Conservation (phyloP, 2,797 vertebrate genomes). For the Rhinophrynus dorsalis region DNA sequence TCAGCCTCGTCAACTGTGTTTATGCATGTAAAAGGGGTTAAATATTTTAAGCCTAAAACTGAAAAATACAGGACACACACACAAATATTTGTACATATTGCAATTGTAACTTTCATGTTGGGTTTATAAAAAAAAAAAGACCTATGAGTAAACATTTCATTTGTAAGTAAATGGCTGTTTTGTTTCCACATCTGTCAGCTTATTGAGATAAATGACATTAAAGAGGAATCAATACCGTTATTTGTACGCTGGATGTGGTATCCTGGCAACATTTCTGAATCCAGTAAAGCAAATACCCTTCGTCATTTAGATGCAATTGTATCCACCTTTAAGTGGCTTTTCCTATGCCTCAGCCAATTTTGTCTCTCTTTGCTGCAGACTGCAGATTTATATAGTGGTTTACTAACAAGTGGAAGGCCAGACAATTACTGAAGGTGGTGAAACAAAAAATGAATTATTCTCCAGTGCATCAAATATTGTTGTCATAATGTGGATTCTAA, state of each 20-base stretch:
- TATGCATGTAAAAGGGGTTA: too few species aligned
- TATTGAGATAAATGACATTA: slow-evolving; percentile 33
- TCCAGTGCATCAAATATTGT: too few species aligned
- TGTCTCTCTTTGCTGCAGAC: slow-evolving; percentile 32
- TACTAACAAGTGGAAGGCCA: slow-evolving; percentile 3
- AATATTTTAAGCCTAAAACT: too few species aligned
- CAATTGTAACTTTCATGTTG: too few species aligned
- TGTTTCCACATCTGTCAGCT: slow-evolving; percentile 51
- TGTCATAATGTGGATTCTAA: too few species aligned
- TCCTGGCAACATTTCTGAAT: slow-evolving; percentile 63
- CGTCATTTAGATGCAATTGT: slow-evolving; percentile 55
- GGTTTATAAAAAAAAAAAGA: too few species aligned
- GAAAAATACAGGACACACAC: too few species aligned
- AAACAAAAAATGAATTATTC: too few species aligned
- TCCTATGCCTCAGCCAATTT: slow-evolving; percentile 32
- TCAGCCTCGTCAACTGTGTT: too few species aligned
- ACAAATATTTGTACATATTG: too few species aligned
- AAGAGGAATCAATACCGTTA: slow-evolving; percentile 55
- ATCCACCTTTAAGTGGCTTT: slow-evolving; percentile 56
- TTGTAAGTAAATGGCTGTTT: neutral
- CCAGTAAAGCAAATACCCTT: slow-evolving; percentile 56
- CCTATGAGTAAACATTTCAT: slow-evolving; percentile 4
- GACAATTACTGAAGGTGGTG: neutral
- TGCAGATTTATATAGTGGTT: slow-evolving; percentile 35
- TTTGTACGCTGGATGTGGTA: slow-evolving; percentile 53